A percentile compares a stretch with the other conserved stretches of the same genome.
Evolutionary conservation across 1,140 invertebrate genomes (phyloP).

Genomic region (Formica exsecta): DNA sequence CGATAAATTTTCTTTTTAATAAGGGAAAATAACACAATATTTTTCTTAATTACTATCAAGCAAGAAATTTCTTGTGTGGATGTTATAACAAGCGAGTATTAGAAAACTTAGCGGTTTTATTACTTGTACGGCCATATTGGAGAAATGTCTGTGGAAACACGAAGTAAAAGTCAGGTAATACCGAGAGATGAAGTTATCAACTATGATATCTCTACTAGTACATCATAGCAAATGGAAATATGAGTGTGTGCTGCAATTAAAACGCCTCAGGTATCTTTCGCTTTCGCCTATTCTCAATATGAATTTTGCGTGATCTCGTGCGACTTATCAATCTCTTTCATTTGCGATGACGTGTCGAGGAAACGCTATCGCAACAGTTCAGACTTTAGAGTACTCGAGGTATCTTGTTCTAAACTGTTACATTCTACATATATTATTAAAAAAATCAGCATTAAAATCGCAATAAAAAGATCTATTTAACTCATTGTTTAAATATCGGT

Average conservation of each 20-base stretch:
- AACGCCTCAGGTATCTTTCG: conserved; percentile 28
- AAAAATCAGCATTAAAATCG: background rate
- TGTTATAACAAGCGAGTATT: background rate
- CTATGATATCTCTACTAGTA: conserved; percentile 40
- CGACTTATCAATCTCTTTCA: conserved; percentile 38
- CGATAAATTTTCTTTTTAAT: too few relatives aligned
- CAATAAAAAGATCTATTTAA: background rate
- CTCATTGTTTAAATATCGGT: background rate
- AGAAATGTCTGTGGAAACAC: conserved; percentile 20
- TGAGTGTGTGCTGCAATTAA: conserved; percentile 26
- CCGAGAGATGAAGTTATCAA: conserved; percentile 55
- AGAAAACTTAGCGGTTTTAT: conserved; percentile 39
- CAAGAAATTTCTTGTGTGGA: background rate
- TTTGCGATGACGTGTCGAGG: conserved; percentile 12
- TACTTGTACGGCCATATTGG: background rate
- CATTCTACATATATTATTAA: background rate
- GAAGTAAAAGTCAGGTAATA: conserved; percentile 28
- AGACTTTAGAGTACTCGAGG: background rate
- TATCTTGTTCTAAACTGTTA: background rate
- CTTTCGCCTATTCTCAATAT: conserved; percentile 30
- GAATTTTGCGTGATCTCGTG: conserved; percentile 28
- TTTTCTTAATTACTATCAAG: conserved; percentile 5
- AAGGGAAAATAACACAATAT: background rate
- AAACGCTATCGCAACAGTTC: conserved; percentile 12
- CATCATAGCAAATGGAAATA: conserved; percentile 19